Conservation (phyloP, 2,888 invertebrate species). For the Mechanitis mazaeus region DNA sequence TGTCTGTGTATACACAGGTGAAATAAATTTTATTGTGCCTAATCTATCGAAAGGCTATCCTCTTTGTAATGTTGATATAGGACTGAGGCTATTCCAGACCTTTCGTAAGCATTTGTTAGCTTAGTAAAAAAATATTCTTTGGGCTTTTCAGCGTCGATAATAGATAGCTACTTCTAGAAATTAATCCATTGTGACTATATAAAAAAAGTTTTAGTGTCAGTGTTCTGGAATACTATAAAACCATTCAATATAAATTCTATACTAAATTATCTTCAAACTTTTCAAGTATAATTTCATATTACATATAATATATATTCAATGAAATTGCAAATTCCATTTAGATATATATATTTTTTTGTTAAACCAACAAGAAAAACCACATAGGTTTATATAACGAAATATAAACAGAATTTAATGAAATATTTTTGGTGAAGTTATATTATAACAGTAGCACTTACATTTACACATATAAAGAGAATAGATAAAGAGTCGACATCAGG, state of each 20-base stretch:
- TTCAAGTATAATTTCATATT: no score
- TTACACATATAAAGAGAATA: background rate
- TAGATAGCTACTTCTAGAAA: background rate
- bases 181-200: background rate
- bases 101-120: constrained; percentile 27
- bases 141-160: constrained; percentile 9
- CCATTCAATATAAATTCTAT: no score
- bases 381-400: background rate
- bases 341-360: no score
- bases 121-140: constrained; percentile 20
- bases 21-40: constrained; percentile 9
- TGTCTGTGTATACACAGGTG: constrained; percentile 11
- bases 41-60: constrained; percentile 19
- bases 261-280: no score
- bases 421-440: background rate
- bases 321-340: no score
- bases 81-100: constrained; percentile 24
- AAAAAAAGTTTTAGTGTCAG: background rate
- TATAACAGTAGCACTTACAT: background rate
- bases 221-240: background rate
- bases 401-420: background rate
- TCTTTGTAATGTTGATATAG: constrained; percentile 28
- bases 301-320: no score
- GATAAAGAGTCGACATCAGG: constrained; percentile 5
- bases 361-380: background rate